These are phyloP conservation scores for Mesitornis unicolor DNA, from an alignment of 2,113 vertebrate species.

Conservation along the genomic window DNA sequence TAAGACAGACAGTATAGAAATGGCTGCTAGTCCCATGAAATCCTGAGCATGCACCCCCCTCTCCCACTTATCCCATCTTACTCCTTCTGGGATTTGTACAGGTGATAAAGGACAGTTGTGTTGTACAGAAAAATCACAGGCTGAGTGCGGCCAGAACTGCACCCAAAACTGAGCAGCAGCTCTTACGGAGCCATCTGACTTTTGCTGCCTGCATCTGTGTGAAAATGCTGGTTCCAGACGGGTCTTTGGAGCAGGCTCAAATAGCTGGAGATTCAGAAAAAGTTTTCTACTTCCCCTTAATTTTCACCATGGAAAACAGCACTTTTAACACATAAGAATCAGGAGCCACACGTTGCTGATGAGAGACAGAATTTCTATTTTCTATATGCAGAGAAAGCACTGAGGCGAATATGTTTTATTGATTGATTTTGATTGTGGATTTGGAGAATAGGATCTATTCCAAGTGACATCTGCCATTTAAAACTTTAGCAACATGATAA, in stretches of 20 bases:
- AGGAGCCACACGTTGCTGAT: background rate
- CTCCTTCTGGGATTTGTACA: background rate
- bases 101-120: background rate
- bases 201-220: background rate
- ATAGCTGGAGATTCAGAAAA: background rate
- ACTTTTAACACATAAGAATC: background rate
- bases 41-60: background rate
- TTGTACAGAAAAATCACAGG: background rate
- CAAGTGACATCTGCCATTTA: constrained; percentile 16
- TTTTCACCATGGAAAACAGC: background rate
- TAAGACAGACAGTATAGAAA: constrained; percentile 24
- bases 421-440: constrained; percentile 5
- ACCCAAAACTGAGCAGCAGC: background rate
- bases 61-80: background rate
- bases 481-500: background rate
- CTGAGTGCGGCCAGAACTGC: background rate
- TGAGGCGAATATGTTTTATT: background rate
- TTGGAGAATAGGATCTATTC: background rate
- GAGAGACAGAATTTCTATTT: background rate
- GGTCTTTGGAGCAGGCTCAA: background rate
- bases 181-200: background rate
- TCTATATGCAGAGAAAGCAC: background rate
- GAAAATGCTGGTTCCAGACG: background rate
- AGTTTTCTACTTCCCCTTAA: background rate
- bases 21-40: background rate